Evolutionary conservation across 2,888 invertebrate species (phyloP).

Genomic region (Spodoptera picta): DNA sequence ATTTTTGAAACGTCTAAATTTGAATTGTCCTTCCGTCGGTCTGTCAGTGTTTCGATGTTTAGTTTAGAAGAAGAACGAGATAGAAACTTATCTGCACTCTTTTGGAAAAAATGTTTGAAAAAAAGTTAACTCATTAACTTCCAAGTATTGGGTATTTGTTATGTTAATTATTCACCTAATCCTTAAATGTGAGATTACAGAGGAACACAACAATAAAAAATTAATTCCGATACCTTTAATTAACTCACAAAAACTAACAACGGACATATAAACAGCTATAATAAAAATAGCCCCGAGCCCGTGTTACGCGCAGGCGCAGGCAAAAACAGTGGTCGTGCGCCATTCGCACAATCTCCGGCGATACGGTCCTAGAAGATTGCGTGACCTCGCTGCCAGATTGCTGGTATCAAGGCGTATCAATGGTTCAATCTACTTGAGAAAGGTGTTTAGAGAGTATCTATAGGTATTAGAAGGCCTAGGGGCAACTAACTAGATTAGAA

Average conservation of each 20-base stretch:
- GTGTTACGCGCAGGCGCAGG: constrained; percentile 32
- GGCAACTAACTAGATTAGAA: no score
- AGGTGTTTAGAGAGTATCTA: constrained; percentile 3
- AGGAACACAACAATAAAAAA: constrained; percentile 1
- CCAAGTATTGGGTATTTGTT: no score
- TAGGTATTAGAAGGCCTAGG: not conserved
- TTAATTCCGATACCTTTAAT: constrained; percentile 20
- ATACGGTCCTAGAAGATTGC: constrained; percentile 50
- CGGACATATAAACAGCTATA: constrained; percentile 42
- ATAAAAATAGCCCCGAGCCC: constrained; percentile 26
- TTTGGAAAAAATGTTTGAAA: no score
- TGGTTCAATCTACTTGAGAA: constrained; percentile 23
- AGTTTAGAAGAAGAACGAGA: no score
- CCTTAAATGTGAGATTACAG: not conserved
- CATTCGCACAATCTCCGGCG: constrained; percentile 54
- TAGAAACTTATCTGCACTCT: no score
- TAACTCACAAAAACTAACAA: constrained; percentile 22
- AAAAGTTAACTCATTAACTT: no score
- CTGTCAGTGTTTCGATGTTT: no score
- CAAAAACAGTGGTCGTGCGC: constrained; percentile 42
- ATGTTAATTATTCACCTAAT: no score
- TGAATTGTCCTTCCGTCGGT: no score
- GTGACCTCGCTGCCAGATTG: constrained; percentile 49
- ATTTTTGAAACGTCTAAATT: no score
- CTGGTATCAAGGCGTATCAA: constrained; percentile 25